Evolutionary conservation across 1,140 invertebrate species (phyloP).

Genomic region (Drosophila ohnishii): DNA sequence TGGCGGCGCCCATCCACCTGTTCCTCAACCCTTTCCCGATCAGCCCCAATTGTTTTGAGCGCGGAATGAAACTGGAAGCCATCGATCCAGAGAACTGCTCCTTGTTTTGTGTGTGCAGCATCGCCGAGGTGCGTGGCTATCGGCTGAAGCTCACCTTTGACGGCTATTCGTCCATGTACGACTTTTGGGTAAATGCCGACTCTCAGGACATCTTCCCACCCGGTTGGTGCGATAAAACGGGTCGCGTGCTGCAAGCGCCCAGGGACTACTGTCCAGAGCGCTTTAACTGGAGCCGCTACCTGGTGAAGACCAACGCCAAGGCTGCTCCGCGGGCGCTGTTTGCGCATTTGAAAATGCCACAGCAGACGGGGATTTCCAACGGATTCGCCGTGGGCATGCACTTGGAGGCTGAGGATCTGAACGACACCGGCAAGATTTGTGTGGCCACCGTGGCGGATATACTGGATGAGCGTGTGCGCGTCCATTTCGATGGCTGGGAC

Average conservation of each 20-base stretch:
- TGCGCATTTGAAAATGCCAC: constrained; percentile 83
- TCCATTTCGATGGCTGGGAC: constrained; percentile 98
- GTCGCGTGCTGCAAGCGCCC: constrained; percentile 89
- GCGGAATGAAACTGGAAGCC: constrained; percentile 96
- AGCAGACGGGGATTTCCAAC: constrained; percentile 43
- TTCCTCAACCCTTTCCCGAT: constrained; percentile 91
- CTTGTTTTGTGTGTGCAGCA: constrained; percentile 93
- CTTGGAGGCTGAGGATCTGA: constrained; percentile 96
- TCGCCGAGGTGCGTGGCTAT: constrained; percentile 92
- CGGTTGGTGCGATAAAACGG: constrained; percentile 95
- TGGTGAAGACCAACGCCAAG: constrained; percentile 89
- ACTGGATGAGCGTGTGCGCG: constrained; percentile 92
- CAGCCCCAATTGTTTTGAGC: constrained; percentile 88
- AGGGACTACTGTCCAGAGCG: constrained; percentile 86
- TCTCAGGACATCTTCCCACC: constrained; percentile 95
- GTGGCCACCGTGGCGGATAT: constrained; percentile 94
- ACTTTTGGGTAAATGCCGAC: constrained; percentile 97
- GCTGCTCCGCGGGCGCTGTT: constrained; percentile 92
- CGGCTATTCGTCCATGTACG: constrained; percentile 94
- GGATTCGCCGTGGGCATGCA: constrained; percentile 90
- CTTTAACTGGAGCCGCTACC: constrained; percentile 94
- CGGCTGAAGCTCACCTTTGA: constrained; percentile 95
- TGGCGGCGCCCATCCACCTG: constrained; percentile 88
- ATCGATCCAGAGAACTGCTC: constrained; percentile 96
- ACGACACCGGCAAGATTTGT: constrained; percentile 92